Evolutionary conservation across 2,113 vertebrate genomes (phyloP).

Genomic region (Lophura nycthemera): DNA sequence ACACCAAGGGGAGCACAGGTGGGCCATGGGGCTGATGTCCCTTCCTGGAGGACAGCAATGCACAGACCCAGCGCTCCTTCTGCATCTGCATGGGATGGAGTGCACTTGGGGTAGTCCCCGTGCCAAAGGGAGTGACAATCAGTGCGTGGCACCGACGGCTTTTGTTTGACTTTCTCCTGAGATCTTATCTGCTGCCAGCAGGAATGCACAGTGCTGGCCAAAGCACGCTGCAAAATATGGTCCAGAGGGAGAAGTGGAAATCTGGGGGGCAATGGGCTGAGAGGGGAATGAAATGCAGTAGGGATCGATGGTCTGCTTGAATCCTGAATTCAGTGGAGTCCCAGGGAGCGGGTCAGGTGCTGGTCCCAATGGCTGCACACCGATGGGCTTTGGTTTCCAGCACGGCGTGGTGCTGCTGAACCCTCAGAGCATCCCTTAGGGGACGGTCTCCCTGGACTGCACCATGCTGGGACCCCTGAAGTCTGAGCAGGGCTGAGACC

Average conservation of each 20-base stretch:
- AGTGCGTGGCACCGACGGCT: background rate
- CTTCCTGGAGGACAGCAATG: background rate
- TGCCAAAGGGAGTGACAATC: background rate
- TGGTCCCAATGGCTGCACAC: background rate
- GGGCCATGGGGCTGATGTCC: background rate
- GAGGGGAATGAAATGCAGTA: background rate
- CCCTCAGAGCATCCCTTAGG: background rate
- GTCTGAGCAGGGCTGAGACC: background rate
- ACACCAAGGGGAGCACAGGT: background rate
- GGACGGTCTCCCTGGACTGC: background rate
- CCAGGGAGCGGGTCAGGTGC: background rate
- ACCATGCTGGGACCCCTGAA: background rate
- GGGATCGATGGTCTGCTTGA: background rate
- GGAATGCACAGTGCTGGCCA: conserved; percentile 48
- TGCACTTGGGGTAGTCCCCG: background rate
- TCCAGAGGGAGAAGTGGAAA: background rate
- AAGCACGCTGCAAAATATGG: background rate
- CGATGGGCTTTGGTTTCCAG: background rate
- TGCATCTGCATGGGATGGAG: background rate
- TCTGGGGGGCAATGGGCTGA: background rate
- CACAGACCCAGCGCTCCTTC: background rate
- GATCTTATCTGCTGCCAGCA: conserved; percentile 42
- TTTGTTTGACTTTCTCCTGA: conserved; percentile 50
- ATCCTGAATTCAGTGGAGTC: background rate
- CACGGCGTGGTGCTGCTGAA: background rate